Base-by-base conservation (phyloP, 23 tunicate species). In the Styela plicata region DNA sequence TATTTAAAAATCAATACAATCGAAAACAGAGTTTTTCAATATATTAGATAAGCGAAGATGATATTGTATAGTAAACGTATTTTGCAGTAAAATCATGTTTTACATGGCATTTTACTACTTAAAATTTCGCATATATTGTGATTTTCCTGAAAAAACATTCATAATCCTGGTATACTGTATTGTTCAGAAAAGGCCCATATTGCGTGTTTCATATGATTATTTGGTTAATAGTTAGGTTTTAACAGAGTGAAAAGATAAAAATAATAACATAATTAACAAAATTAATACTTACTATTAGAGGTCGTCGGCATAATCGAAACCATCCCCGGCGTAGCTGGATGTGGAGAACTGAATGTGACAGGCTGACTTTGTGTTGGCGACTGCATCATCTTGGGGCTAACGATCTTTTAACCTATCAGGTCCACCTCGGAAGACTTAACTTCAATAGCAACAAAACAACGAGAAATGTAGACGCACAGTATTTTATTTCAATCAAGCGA, bases 331-430 rank as follows among this genome's bases (percentile, higher is more conserved):
- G 91, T 67, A 53, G 52, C 85, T 26, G 80, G 97, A 20, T 87
- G 79, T 16, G 97, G 97, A 35, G 97, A 80, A 23, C 88, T 80
- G 73, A 91, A 91, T 0, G 91, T 70, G 21, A 91, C 97, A 27
- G 88, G 86, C 85, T 91, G 97, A 66, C 74, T 74, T 82, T 91
- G 97, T 69, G 97, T 91, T 37, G 94, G 94, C 20, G 89, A 73
- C 52, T 84, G 85, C 77, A 87, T 90, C 97, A 91, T 91, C 74
- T 87, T 87, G 81, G 29, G 29, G 66, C 24, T 20, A 5, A 20
- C 23, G 66, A 33, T 76, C 29, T 76, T 44, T 44, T 71, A 33
- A 71, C 32, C 34, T 16, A 36, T n/a, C 53, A 27, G 27, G 21
- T 25, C 53, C 37, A 36, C 64, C 37, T 0, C 81, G 81, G 66